These are phyloP conservation scores for Arbacia lixula DNA, from an alignment of 53 echinoderm and acorn worm genomes.

Conservation along the genomic window DNA sequence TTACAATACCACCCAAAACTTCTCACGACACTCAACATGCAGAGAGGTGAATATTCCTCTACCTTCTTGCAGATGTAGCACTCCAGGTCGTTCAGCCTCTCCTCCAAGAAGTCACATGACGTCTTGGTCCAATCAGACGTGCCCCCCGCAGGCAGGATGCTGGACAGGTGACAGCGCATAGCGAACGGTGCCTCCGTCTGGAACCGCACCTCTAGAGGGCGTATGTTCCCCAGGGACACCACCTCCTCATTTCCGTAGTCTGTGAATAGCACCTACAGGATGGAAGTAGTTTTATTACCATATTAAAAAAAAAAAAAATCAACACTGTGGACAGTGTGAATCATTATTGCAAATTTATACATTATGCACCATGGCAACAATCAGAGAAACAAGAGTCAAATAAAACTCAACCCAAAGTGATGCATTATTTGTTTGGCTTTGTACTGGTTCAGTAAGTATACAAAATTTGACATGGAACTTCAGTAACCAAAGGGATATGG, in stretches of 20 bases:
- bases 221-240: slow-evolving; percentile 74
- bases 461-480: no score
- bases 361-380: no score
- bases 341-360: no score
- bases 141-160: slow-evolving; percentile 85
- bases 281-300: not conserved
- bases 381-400: no score
- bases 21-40: not conserved
- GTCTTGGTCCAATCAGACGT: slow-evolving; percentile 95
- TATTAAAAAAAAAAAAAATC: no score
- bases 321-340: no score
- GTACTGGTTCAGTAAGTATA: no score
- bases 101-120: slow-evolving; percentile 82
- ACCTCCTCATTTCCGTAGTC: slow-evolving; percentile 94
- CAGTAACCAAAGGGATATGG: no score
- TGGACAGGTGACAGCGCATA: slow-evolving; percentile 84
- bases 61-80: slow-evolving; percentile 96
- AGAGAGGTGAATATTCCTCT: not conserved
- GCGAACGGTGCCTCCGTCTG: slow-evolving; percentile 81
- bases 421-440: no score
- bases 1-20: no score
- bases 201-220: slow-evolving; percentile 75
- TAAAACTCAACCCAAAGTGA: no score
- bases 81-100: slow-evolving; percentile 77
- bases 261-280: slow-evolving; percentile 78